Conservation (phyloP, 2,797 vertebrate species). For the Liparis tanakae region DNA sequence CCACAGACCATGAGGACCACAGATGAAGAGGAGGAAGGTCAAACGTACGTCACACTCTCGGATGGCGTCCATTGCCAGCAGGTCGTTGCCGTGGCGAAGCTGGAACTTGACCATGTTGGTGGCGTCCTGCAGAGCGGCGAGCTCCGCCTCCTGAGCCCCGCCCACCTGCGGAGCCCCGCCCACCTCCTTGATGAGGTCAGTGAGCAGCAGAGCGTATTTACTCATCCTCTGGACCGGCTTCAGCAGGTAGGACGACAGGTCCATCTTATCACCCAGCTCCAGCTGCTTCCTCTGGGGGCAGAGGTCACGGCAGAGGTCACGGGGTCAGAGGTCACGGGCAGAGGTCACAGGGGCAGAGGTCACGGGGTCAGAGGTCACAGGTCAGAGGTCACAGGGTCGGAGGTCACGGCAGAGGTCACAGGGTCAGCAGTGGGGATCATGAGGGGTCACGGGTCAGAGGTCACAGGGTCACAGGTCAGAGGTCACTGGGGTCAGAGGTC, state of each 20-base stretch:
- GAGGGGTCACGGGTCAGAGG: no score
- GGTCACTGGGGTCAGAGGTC: no score
- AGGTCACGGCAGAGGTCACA: neutral
- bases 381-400: no score
- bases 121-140: slow-evolving; percentile 73
- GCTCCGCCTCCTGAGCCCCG: slow-evolving; percentile 81
- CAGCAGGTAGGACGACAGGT: slow-evolving; percentile 87
- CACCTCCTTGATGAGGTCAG: slow-evolving; percentile 85
- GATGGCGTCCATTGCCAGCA: slow-evolving; percentile 89
- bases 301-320: neutral
- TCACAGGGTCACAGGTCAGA: no score
- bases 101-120: slow-evolving; percentile 87
- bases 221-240: slow-evolving; percentile 88
- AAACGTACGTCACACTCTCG: slow-evolving; percentile 83
- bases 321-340: neutral
- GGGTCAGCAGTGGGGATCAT: no score
- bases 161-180: slow-evolving; percentile 76
- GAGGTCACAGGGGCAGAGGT: neutral
- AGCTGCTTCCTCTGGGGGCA: slow-evolving; percentile 80
- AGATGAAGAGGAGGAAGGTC: neutral
- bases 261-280: slow-evolving; percentile 85
- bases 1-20: no score
- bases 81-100: slow-evolving; percentile 88
- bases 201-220: slow-evolving; percentile 86
- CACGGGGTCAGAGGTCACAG: no score